phyloP scores from a whole-genome alignment of 2,888 invertebrate genomes.

The Ectemnius continuus region DNA sequence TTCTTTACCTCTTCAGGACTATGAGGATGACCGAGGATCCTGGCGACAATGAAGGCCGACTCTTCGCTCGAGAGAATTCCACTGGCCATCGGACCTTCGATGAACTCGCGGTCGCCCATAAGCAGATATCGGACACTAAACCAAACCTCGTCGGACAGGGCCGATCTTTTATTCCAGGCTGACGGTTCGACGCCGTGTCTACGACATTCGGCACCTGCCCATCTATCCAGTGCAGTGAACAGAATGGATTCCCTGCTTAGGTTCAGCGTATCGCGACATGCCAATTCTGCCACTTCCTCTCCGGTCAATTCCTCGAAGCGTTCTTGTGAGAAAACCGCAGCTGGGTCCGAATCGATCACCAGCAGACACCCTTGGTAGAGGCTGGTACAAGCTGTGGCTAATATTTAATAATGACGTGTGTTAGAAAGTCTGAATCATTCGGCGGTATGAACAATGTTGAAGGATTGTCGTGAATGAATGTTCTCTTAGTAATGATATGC shows the following conservation, averaged over 20 bases:
- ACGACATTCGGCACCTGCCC: constrained; percentile 82
- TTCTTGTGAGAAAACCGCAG: constrained; percentile 80
- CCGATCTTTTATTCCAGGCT: constrained; percentile 78
- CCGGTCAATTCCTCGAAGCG: constrained; percentile 83
- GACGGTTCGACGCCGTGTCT: constrained; percentile 80
- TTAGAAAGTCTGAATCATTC: too few species aligned
- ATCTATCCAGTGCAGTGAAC: constrained; percentile 83
- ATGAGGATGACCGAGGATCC: constrained; percentile 65
- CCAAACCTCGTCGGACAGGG: constrained; percentile 78
- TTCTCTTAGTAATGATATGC: too few species aligned
- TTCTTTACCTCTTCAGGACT: constrained; percentile 5
- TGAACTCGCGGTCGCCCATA: constrained; percentile 83
- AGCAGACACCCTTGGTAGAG: constrained; percentile 84
- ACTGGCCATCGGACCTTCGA: constrained; percentile 80
- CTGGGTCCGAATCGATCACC: constrained; percentile 81
- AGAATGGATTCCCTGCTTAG: constrained; percentile 83
- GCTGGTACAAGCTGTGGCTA: constrained; percentile 79
- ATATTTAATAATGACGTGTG: not conserved
- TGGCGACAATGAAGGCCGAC: constrained; percentile 69
- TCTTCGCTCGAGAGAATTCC: constrained; percentile 80
- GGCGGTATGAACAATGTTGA: too few species aligned
- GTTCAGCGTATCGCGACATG: constrained; percentile 84
- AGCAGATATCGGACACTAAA: constrained; percentile 84
- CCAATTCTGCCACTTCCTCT: constrained; percentile 83
- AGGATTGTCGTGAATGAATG: too few species aligned